A percentile compares a stretch with the other conserved stretches of the same genome.
Evolutionary conservation across 2,113 vertebrate species (phyloP).

Genomic region (Eupsittula cactorum): DNA sequence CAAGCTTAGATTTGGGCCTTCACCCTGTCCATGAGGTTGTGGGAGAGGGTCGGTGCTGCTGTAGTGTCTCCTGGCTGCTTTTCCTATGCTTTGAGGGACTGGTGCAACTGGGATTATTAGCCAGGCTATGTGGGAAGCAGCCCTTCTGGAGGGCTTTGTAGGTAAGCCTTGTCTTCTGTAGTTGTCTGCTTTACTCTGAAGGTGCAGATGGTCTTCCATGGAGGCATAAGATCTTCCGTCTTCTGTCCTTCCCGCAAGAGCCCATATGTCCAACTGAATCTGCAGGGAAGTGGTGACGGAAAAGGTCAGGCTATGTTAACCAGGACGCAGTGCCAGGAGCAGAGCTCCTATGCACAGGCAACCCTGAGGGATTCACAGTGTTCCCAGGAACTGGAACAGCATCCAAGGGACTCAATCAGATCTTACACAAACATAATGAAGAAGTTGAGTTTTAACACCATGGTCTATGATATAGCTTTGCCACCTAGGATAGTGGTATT

Average conservation of each 20-base stretch:
- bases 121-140: background rate
- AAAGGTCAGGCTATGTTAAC: background rate
- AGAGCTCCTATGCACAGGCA: background rate
- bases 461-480: background rate
- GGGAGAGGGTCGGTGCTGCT: background rate
- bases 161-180: background rate
- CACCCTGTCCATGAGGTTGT: background rate
- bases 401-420: background rate
- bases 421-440: background rate
- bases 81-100: background rate
- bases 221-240: background rate
- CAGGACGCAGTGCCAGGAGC: background rate
- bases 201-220: background rate
- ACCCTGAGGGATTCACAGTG: background rate
- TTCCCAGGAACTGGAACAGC: background rate
- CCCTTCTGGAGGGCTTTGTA: background rate
- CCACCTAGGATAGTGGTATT: background rate
- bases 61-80: background rate
- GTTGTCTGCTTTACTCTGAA: background rate
- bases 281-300: background rate
- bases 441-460: background rate
- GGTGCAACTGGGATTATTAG: background rate
- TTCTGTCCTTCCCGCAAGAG: background rate
- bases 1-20: background rate
- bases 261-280: background rate